Percentiles rank a stretch among this genome's conserved stretches.
Conservation (phyloP, 2,888 invertebrate species). For the Amphiduros pacificus region DNA sequence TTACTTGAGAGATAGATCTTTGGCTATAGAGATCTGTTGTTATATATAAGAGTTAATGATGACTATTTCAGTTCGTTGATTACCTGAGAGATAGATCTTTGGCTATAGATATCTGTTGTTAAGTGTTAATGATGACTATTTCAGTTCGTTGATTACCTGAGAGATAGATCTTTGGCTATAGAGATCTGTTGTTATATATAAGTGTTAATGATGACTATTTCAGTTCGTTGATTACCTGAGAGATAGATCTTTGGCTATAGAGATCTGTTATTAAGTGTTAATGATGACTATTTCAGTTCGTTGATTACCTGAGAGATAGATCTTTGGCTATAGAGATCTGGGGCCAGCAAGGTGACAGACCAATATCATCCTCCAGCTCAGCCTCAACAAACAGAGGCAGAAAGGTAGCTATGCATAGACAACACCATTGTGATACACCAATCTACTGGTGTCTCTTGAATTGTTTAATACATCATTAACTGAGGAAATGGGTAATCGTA, state of each 20-base stretch:
- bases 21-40: constrained; percentile 27
- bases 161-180: constrained; percentile 20
- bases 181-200: constrained; percentile 18
- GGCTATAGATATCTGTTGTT: constrained; percentile 25
- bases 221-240: constrained; percentile 28
- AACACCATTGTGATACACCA: too few species aligned
- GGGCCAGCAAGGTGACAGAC: constrained; percentile 24
- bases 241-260: constrained; percentile 27
- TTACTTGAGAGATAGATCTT: constrained; percentile 20
- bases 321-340: constrained; percentile 29
- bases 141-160: constrained; percentile 28
- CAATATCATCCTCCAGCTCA: background rate
- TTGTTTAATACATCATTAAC: too few species aligned
- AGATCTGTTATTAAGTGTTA: too few species aligned
- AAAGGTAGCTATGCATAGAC: too few species aligned
- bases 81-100: constrained; percentile 22
- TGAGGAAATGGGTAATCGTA: too few species aligned
- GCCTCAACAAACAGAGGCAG: background rate
- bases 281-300: constrained; percentile 15
- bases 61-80: too few species aligned
- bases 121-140: too few species aligned
- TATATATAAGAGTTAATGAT: too few species aligned
- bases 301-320: constrained; percentile 27
- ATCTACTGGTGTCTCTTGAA: too few species aligned
- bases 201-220: too few species aligned